Evolutionary conservation across 2,797 vertebrate genomes (phyloP).

Genomic region (Sternarchorhynchus goeldii): DNA sequence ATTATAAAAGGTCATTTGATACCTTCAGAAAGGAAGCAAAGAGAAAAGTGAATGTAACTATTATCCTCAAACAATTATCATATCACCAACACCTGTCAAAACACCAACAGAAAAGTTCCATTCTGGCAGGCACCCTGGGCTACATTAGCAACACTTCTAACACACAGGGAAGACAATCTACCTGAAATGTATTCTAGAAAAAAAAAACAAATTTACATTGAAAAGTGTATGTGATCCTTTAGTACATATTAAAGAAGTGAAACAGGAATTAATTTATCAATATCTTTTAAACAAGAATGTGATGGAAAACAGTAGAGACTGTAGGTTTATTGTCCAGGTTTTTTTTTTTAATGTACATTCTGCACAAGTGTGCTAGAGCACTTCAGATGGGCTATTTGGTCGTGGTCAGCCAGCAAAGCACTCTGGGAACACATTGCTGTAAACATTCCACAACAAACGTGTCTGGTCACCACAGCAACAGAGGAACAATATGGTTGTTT

Average conservation of each 20-base stretch:
- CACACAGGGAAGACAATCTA: background rate
- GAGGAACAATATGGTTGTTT: constrained; percentile 58
- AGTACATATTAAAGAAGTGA: background rate
- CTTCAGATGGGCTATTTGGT: constrained; percentile 48
- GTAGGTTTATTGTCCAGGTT: background rate
- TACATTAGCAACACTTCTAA: background rate
- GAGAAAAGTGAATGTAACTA: too few relatives aligned
- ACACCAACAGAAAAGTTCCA: background rate
- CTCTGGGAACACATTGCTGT: constrained; percentile 66
- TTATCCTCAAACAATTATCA: too few relatives aligned
- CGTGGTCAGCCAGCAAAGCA: constrained; percentile 54
- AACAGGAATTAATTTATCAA: background rate
- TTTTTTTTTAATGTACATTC: background rate
- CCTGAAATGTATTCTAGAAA: background rate
- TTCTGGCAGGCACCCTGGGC: background rate
- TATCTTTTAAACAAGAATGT: background rate
- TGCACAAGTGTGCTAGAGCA: constrained; percentile 46
- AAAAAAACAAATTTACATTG: background rate
- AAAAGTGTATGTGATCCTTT: background rate
- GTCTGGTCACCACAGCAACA: constrained; percentile 58
- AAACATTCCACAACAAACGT: constrained; percentile 67
- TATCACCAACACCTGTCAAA: too few relatives aligned
- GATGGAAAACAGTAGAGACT: background rate
- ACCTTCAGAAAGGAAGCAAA: too few relatives aligned
- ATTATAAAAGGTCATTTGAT: too few relatives aligned